Evolutionary conservation across 1,140 invertebrate species (phyloP), one percentile per base, ranked within the genome.

Genomic region (Antheraea pernyi): DNA sequence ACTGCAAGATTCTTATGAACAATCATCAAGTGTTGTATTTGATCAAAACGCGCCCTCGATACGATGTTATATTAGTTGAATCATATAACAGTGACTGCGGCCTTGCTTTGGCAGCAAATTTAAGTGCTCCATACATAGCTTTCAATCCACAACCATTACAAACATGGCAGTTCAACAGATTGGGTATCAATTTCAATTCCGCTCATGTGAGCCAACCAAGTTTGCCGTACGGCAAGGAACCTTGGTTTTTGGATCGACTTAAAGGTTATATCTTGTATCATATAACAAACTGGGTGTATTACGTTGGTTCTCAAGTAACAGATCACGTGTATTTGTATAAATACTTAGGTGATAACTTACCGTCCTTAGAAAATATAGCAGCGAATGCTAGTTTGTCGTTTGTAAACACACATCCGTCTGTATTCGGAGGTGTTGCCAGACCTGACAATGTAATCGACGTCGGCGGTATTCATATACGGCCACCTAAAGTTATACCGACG

Each of bases 21-120:
- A 93, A 93, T 46, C 81, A 90, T 13, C 79, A 89, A 7, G 85
- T 95, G 1, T 81, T 93, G 37, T 75, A 93, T 53, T 81, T 95
- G 46, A 75, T 95, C 30, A 87, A 86, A 46, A 82, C 79, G 64
- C 84, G 81, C 65, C 88, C 93, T 53, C 87, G 86, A 59, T 96
- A 93, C 72, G 95, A 96, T 74, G 75, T 95, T 11, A 91, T 96
- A 59, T 69, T 96, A 6, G 92, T 93, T 3, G 95, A 95, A 75
- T 92, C 91, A 37, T 95, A 95, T 79, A 94, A 94, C 73, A 94
- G 93, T 65, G 94, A 95, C 73, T 96, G 95, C 73, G 92, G 93
- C 66, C 73, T 95, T 6, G 93, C 92, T 2, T 86, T 95, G 67
- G 92, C 93, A 18, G 86, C 93, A 76, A 93, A 93, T 76, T 91